A percentile compares a stretch with the other conserved stretches of the same genome.
Evolutionary conservation across 2,797 vertebrate genomes (phyloP).

Genomic region (Sebastes minor): DNA sequence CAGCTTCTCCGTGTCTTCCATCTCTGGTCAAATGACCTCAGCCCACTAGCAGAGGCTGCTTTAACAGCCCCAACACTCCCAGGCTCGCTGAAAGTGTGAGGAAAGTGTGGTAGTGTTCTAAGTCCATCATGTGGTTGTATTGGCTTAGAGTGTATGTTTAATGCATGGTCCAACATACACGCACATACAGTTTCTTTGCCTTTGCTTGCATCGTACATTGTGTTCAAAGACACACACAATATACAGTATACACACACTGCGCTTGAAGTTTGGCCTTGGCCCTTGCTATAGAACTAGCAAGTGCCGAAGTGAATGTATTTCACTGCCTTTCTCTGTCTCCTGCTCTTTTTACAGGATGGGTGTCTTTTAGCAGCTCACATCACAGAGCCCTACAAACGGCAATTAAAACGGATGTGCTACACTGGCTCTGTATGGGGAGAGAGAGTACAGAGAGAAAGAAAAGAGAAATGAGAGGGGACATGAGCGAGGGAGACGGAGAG

Average conservation of each 20-base stretch:
- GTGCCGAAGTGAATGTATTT: constrained; percentile 43
- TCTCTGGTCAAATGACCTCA: constrained; percentile 75
- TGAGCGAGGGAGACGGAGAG: constrained; percentile 60
- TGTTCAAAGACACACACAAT: not conserved
- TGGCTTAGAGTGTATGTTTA: constrained; percentile 14
- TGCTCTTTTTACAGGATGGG: constrained; percentile 64
- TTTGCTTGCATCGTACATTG: not conserved
- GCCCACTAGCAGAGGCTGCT: constrained; percentile 39
- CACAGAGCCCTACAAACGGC: constrained; percentile 75
- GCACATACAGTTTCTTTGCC: constrained; percentile 6
- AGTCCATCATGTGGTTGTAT: constrained; percentile 18
- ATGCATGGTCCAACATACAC: constrained; percentile 7
- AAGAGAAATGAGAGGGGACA: constrained; percentile 63
- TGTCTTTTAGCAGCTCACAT: constrained; percentile 77
- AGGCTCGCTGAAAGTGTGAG: constrained; percentile 26
- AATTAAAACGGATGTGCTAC: constrained; percentile 84
- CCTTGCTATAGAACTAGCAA: constrained; percentile 31
- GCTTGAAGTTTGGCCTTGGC: constrained; percentile 57
- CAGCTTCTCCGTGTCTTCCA: constrained; percentile 64
- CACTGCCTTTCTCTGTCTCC: constrained; percentile 34
- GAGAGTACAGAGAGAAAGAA: constrained; percentile 60
- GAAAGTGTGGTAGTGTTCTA: constrained; percentile 17
- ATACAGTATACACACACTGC: not conserved
- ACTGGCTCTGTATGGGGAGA: constrained; percentile 68
- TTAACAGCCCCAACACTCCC: constrained; percentile 27